Evolutionary conservation across 2,888 invertebrate species (phyloP), one percentile per base, ranked within the genome.

Genomic region (Anticlea derivata): DNA sequence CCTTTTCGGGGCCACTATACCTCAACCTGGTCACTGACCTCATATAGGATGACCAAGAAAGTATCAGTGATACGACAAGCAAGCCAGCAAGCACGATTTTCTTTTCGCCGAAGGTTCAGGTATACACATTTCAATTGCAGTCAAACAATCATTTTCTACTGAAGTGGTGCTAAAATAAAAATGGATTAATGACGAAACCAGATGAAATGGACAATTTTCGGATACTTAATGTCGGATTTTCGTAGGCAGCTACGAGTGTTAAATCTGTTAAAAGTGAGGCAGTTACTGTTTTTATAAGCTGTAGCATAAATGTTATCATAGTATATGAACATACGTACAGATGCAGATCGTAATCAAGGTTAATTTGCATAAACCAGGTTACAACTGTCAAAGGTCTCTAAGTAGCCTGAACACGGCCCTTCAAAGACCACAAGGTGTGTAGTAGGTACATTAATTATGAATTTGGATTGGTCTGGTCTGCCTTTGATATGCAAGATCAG

Each of bases 381-480:
- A 61, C 29, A 64, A 73, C 65, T 64, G 70, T 71, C 71, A 72
- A 71, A 70, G 67, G 67, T 55, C 48, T 55, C 61, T 71, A 66
- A 69, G 68, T 65, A 66, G 48, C 49, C 50, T 7, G 20, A 24
- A 6, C 34, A 12, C 12, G 40, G 34, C 22, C 30, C 43, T 41
- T 48, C 37, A 38, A 38, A 40, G 33, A 43, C 46, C 53, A 61
- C 59, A 63, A 17, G 29, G 17, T 17, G 4, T 17, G 4, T 17
- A n/a, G n/a, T 31, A 30, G 6, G 17, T 38, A 44, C 31, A 34
- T 46, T 52, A 38, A 37, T 51, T 38, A 43, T 52, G 27, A 41
- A 52, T 52, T 52, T 46, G 33, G 31, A 34, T 11, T n/a, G n/a
- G n/a, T n/a, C n/a, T 13, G 35, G 8, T 10, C 26, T 5, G 13